Conservation (phyloP, 2,113 vertebrate genomes). For the Xenus cinereus region DNA sequence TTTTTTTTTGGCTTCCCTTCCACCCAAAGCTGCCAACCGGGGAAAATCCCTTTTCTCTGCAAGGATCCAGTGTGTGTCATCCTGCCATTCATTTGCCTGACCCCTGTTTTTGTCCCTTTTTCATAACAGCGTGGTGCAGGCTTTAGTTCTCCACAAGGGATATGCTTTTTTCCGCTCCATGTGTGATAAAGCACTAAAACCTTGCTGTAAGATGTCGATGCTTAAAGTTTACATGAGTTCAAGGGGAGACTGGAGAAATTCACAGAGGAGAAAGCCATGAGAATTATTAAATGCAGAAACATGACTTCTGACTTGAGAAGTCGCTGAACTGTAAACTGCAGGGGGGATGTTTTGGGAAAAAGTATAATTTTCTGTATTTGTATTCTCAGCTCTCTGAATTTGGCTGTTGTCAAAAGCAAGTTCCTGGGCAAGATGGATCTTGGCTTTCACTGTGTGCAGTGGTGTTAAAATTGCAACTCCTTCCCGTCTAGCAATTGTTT, state of each 20-base stretch:
- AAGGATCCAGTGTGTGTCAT: neutral
- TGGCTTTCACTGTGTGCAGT: neutral
- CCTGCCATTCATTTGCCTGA: neutral
- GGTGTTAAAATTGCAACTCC: neutral
- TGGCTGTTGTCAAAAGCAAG: neutral
- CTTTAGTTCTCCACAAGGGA: neutral
- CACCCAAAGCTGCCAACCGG: accelerated
- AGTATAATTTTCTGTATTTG: neutral
- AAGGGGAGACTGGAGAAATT: neutral
- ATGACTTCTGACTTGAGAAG: neutral
- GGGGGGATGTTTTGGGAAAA: neutral
- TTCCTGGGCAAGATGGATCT: neutral
- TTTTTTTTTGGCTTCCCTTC: neutral
- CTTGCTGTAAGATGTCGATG: neutral
- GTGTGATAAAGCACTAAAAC: neutral
- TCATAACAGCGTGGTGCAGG: neutral
- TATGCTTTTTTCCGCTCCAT: accelerated
- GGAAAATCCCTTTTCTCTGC: neutral
- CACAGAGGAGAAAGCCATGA: neutral
- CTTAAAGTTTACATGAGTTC: neutral
- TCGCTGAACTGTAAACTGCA: neutral
- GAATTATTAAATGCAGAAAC: neutral
- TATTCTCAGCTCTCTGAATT: neutral
- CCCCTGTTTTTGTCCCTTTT: neutral
- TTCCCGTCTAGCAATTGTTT: neutral